Evolutionary conservation across 2,113 vertebrate species (phyloP), one percentile per base, ranked within the genome.

Genomic region (Aptenodytes patagonicus): DNA sequence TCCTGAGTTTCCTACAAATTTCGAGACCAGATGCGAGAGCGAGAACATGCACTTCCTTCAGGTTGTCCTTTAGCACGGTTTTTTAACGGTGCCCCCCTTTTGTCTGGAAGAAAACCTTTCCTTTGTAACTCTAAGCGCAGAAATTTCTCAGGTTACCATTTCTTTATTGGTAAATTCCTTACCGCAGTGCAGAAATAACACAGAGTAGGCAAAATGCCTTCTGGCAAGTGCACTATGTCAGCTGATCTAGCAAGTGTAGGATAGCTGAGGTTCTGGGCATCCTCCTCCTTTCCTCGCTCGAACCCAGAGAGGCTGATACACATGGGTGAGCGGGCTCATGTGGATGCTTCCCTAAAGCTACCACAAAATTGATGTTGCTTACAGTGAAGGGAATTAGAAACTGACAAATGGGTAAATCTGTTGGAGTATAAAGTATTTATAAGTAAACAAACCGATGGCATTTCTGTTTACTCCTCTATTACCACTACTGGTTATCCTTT

Each of bases 251-350:
- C 18, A 57, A 78, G 54, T 1, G 7, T 2, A 70, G 60, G 15
- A 38, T 10, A 73, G 83, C 71, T 78, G 90, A 89, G 51, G n/a
- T 60, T 86, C 86, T 78, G 65, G 14, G 14, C 52, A 75, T 64
- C 47, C 32, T 73, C 52, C 18, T 62, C 11, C 5, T 52, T 38
- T 71, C 36, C 29, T 38, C 0, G 0, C 46, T 66, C 3, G 2
- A 28, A 72, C 69, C 29, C 83, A 51, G 68, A 66, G 31, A 58
- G 29, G n/a, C 54, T 81, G 88, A 70, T 49, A 73, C 13, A 58
- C 5, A 1, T 2, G 40, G 44, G 32, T 51, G 54, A 77, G 51
- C 46, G 69, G 75, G 65, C 40, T 85, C 44, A 14, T 24, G 18
- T 8, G 31, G 61, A 76, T 36, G 40, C 34, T 77, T 80, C 70